Percentiles rank a stretch among this genome's conserved stretches.
These are phyloP conservation scores for Solenopsis invicta DNA, from an alignment of 1,140 invertebrate species.

Conservation along the genomic window DNA sequence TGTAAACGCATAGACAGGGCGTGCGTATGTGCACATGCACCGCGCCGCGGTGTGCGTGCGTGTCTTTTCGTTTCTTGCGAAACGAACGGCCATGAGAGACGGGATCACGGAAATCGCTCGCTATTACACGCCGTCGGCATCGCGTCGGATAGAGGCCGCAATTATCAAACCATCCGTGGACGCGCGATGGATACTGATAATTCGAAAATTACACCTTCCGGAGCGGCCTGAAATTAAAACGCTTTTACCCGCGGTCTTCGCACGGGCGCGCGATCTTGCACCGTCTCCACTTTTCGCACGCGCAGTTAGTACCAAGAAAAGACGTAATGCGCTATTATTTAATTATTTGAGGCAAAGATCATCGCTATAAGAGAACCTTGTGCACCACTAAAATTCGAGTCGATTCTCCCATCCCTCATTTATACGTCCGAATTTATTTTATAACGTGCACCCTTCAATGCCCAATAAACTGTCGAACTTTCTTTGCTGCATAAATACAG, in stretches of 20 bases:
- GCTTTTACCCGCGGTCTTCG: not conserved
- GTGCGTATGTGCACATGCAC: not conserved
- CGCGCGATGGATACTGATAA: slow-evolving; percentile 56
- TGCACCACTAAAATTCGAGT: not conserved
- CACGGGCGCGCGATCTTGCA: slow-evolving; percentile 15
- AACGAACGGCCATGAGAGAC: slow-evolving; percentile 61
- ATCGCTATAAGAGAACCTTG: not conserved
- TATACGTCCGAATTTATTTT: not conserved
- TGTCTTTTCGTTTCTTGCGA: slow-evolving; percentile 62
- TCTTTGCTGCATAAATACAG: not conserved
- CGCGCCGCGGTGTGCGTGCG: slow-evolving; percentile 20
- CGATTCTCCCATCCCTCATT: not conserved
- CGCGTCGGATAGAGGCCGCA: slow-evolving; percentile 28
- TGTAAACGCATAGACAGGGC: slow-evolving; percentile 63
- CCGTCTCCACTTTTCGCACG: not conserved
- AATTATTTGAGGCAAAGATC: not conserved
- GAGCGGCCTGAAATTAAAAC: slow-evolving; percentile 33
- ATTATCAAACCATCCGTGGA: slow-evolving; percentile 66
- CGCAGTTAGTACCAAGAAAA: not conserved
- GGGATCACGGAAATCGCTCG: slow-evolving; percentile 48
- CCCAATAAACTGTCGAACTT: not conserved
- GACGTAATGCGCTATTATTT: not conserved
- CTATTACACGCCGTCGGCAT: slow-evolving; percentile 50
- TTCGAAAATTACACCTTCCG: slow-evolving; percentile 60
- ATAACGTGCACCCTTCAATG: not conserved